These are phyloP conservation scores for Mobula birostris DNA, from an alignment of 2,113 vertebrate species.

Conservation along the genomic window DNA sequence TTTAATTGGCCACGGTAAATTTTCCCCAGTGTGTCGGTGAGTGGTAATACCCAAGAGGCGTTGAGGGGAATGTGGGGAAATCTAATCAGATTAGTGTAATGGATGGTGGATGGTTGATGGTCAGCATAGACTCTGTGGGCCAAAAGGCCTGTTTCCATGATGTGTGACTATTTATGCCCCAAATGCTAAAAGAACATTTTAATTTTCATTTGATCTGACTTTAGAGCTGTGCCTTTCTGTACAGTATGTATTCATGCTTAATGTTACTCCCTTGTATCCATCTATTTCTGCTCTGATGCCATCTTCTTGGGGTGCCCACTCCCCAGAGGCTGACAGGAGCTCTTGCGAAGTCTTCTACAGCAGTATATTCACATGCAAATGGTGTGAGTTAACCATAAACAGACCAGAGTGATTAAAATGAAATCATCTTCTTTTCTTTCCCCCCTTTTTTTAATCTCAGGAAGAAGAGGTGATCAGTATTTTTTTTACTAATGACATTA, in stretches of 20 bases:
- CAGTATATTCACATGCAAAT: constrained; percentile 3
- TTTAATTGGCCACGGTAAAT: too few species aligned
- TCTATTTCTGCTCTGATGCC: not conserved
- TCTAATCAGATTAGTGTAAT: too few species aligned
- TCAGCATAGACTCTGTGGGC: too few species aligned
- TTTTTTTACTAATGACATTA: constrained; percentile 49
- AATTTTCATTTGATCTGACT: not conserved
- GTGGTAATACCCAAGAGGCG: too few species aligned
- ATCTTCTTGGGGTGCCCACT: too few species aligned
- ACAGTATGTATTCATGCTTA: not conserved
- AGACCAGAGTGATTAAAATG: not conserved
- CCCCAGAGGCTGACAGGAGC: too few species aligned
- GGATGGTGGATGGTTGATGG: too few species aligned
- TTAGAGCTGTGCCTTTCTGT: too few species aligned
- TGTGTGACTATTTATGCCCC: not conserved
- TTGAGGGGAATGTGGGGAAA: too few species aligned
- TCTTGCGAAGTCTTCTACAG: too few species aligned
- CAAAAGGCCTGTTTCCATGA: not conserved
- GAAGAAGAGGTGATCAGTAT: constrained; percentile 86
- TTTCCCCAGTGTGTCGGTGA: too few species aligned
- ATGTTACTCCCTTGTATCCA: not conserved
- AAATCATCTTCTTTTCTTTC: constrained; percentile 32
- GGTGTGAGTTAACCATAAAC: not conserved
- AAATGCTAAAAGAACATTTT: not conserved
- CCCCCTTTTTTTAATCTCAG: constrained; percentile 64